Base-by-base conservation (phyloP, 1,140 invertebrate genomes). In the Hycleus phaleratus region DNA sequence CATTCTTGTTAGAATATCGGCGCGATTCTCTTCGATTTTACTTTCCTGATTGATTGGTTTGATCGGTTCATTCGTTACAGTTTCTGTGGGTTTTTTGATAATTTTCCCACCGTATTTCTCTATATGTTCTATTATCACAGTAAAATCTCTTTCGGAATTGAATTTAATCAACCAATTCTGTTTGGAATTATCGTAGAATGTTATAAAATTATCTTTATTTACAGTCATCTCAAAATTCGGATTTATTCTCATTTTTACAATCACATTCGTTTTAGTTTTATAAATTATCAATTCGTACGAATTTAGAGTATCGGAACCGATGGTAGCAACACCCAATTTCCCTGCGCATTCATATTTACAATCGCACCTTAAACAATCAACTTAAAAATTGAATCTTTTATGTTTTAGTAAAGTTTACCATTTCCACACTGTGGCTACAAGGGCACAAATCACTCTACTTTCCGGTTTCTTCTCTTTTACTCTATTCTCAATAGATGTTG, bases 1-100 rank as follows among this genome's bases (percentile, higher is more conserved):
- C 50, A 71, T 70, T 46, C 70, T 51, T 25, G 58, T 49, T 38
- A 71, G 59, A 54, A 71, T 70, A 58, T 66, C 54, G 11, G 63
- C 62, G 45, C 32, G 32, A 7, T 32, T 32, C 32, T 55, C 26
- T 26, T 53, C 26, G 8, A 38, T 45, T 32, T 49, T 8, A 25
- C 7, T 48, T 39, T 44, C 24, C 25, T 38, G n/a, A 46, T 46
- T 39, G 7, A 32, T 32, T 32, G 18, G 18, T 18, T 7, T 32
- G 32, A 7, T 5, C 4, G 32, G 7, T 32, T 32, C 32, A 18
- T 18, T 32, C 32, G 32, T 32, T 32, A 18, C 1, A 18, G 4
- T 18, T 56, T 53, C 43, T 40, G 47, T 40, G 10, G 10, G 8
- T 39, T 50, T 46, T 7, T 32, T 32, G 18, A 51, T 46, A 54